Base-by-base conservation (phyloP, 2,113 vertebrate genomes). In the Clarias gariepinus region DNA sequence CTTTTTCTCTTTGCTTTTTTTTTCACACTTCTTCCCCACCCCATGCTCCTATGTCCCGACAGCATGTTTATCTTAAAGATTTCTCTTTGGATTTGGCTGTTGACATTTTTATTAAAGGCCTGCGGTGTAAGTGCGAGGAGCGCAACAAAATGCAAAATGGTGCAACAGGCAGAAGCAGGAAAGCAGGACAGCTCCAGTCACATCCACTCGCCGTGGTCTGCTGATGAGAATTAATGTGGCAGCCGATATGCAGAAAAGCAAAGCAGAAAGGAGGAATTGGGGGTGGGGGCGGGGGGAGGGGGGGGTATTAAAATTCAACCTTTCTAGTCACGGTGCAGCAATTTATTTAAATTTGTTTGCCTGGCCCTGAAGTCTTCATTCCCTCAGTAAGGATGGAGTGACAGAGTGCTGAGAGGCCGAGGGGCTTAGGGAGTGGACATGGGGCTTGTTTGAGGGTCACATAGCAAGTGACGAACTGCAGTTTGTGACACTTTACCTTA, bases 331-430 rank as follows among this genome's bases (percentile, higher is more conserved):
- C 83, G 83, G 89, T 87, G 89, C 85, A 28, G 85, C 91, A 90
- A 91, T 94, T 92, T 94, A 92, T 95, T 94, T 87, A 91, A 93
- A 94, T 94, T 93, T 94, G 91, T 93, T 92, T 93, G 89, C 86
- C 91, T 87, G 93, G 90, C 91, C 92, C 91, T 93, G 93, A 94
- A 94, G 94, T 93, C 94, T 95, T 94, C 91, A 95, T 95, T 95
- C 93, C 93, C 83, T 77, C 89, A 92, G 90, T 80, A 87, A 73
- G 82, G 53, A 92, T 89, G 87, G 88, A 85, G 84, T 85, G 78
- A n/a, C 88, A 90, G 89, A 85, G 82, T 12, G 85, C 19, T 25
- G 77, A 77, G 33, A 82, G 64, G 85, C 19, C 19, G 77, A 77
- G 33, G 85, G 64, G 86, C 15, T 57, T 63, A 77, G 33, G 82